phyloP scores from a whole-genome alignment of 2,797 vertebrate species.

The Ctenochaetus hawaiiensis region DNA sequence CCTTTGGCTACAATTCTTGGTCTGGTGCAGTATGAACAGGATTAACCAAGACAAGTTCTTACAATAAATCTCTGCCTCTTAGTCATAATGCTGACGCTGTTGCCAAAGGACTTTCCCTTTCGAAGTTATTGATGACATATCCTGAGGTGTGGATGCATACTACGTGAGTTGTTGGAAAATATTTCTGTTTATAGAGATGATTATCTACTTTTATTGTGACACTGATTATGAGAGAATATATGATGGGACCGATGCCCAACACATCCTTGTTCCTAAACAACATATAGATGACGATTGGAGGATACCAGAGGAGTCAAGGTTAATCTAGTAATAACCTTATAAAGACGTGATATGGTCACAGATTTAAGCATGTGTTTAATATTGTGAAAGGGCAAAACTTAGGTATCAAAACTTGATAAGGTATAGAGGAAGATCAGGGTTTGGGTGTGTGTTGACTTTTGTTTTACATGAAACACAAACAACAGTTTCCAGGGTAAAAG shows the following conservation, averaged over 20 bases:
- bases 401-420: too few relatives aligned
- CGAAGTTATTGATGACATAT: not conserved
- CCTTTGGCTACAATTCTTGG: slow-evolving; percentile 31
- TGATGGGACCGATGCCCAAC: not conserved
- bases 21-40: slow-evolving; percentile 9
- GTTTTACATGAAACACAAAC: too few relatives aligned
- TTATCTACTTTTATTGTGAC: not conserved
- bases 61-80: slow-evolving; percentile 7
- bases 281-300: too few relatives aligned
- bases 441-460: too few relatives aligned
- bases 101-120: slow-evolving; percentile 32
- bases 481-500: too few relatives aligned
- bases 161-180: slow-evolving; percentile 12
- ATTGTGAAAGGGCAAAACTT: too few relatives aligned
- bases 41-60: slow-evolving; percentile 19
- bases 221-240: not conserved
- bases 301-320: too few relatives aligned
- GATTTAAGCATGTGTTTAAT: too few relatives aligned
- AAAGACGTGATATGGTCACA: too few relatives aligned
- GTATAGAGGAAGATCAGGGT: too few relatives aligned
- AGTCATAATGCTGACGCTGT: slow-evolving; percentile 1
- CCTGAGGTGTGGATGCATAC: not conserved
- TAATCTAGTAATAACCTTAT: too few relatives aligned
- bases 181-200: not conserved
- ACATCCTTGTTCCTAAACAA: too few relatives aligned